A percentile compares a stretch with the other conserved stretches of the same genome.
These are phyloP conservation scores for Trypoxylon attenuatum DNA, from an alignment of 2,888 invertebrate species.

Conservation along the genomic window DNA sequence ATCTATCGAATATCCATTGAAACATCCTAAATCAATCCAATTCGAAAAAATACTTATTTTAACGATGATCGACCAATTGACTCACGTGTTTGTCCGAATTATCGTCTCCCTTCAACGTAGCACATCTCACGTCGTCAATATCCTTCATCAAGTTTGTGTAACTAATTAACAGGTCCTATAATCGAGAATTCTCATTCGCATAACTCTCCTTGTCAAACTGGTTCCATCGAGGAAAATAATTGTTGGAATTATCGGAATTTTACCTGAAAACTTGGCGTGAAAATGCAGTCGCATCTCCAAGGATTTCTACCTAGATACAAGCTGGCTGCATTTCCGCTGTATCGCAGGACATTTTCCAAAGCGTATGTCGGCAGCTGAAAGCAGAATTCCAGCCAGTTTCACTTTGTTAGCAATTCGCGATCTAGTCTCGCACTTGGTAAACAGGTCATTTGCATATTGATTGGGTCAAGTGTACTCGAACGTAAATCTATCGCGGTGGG, in stretches of 20 bases:
- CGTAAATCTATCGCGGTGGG: not conserved
- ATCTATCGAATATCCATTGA: slow-evolving; percentile 77
- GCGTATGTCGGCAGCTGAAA: slow-evolving; percentile 87
- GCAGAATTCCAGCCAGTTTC: slow-evolving; percentile 10
- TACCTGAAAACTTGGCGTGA: slow-evolving; percentile 85
- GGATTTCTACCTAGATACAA: slow-evolving; percentile 86
- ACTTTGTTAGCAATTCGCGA: not conserved
- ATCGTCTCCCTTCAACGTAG: slow-evolving; percentile 79
- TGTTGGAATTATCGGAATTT: not conserved
- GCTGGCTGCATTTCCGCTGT: slow-evolving; percentile 82
- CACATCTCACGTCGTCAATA: slow-evolving; percentile 82
- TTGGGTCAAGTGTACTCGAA: not conserved
- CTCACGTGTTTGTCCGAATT: slow-evolving; percentile 79
- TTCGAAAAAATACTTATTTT: not conserved
- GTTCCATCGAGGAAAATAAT: not conserved
- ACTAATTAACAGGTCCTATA: slow-evolving; percentile 75
- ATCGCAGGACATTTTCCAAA: slow-evolving; percentile 85
- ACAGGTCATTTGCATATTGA: slow-evolving; percentile 9
- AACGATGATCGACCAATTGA: no score
- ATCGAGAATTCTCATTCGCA: not conserved
- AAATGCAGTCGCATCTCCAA: slow-evolving; percentile 89
- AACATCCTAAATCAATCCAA: not conserved
- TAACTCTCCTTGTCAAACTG: not conserved
- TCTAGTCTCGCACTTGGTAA: not conserved
- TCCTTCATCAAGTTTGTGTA: slow-evolving; percentile 84